Evolutionary conservation across 1,140 invertebrate species (phyloP), one percentile per base, ranked within the genome.

Genomic region (Cheumatopsyche charites): DNA sequence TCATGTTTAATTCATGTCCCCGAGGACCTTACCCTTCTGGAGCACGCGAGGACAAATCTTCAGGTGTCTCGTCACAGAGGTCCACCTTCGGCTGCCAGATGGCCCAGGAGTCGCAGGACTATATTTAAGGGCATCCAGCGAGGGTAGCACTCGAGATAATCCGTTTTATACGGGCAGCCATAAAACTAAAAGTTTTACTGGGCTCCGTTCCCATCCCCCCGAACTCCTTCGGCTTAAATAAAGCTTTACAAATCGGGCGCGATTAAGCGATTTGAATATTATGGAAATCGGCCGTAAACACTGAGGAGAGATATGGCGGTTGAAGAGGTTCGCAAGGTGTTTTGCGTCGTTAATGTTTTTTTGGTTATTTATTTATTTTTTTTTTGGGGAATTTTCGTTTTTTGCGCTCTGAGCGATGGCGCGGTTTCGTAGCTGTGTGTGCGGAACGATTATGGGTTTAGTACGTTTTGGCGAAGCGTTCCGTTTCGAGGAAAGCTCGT

Each of bases 121-220:
- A 58, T 1, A 12, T 21, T 11, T 21, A 17, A 19, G 21, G 17
- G 7, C 4, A 4, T 15, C 11, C 49, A 23, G 12, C 55, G 21
- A 1, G 12, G 4, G 21, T 23, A 12, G 43, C 63, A 66, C 41
- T 66, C 19, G 47, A 58, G 66, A 68, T 68, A 68, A 68, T 68
- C 66, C 66, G 66, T 68, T 68, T 68, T 68, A 68, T 55, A 68
- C 66, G 25, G 26, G 66, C 21, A 25, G 29, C 66, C 49, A 58
- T 68, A 68, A 68, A 68, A 68, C 66, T 68, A 68, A 68, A 68
- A 68, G 66, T 68, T 68, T 68, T 68, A 68, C 66, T 47, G 26
- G 45, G 15, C 49, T 55, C 47, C 29, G n/a, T 67, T 67, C 47
- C 17, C 26, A 29, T 11, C 49, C 9, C 26, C 66, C n/a, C n/a